phyloP scores from a whole-genome alignment of 2,113 vertebrate genomes.

The Dromaius novaehollandiae region DNA sequence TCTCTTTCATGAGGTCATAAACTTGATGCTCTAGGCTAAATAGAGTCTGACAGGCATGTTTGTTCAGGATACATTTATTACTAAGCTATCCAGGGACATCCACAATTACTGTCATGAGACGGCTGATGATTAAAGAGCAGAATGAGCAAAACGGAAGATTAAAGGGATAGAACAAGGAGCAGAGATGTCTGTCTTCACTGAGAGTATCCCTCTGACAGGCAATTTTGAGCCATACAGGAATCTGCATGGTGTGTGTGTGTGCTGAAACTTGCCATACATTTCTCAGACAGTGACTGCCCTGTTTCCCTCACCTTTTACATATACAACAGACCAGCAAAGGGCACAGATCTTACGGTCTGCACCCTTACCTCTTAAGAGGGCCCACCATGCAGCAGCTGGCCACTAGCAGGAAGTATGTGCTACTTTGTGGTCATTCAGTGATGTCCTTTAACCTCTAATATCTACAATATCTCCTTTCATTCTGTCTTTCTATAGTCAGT shows the following conservation, averaged over 20 bases:
- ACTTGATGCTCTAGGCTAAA: constrained; percentile 48
- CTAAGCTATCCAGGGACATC: constrained; percentile 34
- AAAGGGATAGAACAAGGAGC: constrained; percentile 25
- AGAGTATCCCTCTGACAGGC: background rate
- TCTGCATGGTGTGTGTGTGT: rapidly evolving
- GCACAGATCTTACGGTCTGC: background rate
- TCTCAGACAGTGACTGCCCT: background rate
- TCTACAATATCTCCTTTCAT: background rate
- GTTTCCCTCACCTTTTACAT: background rate
- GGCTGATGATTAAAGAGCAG: constrained; percentile 53
- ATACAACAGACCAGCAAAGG: rapidly evolving
- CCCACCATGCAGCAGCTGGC: background rate
- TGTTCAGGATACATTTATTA: constrained; percentile 65
- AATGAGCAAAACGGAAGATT: constrained; percentile 43
- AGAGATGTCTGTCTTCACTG: background rate
- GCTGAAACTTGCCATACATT: background rate
- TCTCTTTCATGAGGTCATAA: constrained; percentile 57
- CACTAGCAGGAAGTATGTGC: rapidly evolving
- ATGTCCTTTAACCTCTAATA: background rate
- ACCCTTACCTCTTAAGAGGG: background rate
- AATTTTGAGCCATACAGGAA: background rate
- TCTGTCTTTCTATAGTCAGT: background rate
- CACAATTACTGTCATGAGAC: constrained; percentile 41
- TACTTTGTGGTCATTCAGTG: background rate
- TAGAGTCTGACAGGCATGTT: constrained; percentile 54